Conservation (phyloP, 2,797 vertebrate species). For the Cryptoblepharus egeriae region DNA sequence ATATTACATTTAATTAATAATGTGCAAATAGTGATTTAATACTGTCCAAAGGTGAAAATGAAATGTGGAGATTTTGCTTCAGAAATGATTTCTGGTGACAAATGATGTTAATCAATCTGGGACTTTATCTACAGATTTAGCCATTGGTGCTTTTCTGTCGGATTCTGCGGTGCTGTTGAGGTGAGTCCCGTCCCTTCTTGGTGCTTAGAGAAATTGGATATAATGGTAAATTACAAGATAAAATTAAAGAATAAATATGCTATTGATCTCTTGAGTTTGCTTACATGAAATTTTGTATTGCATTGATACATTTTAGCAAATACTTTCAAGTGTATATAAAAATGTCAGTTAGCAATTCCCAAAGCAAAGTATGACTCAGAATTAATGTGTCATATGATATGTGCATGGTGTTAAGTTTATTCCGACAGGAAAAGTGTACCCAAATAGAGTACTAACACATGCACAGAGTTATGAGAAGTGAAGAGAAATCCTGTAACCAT, state of each 20-base stretch:
- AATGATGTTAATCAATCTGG: conserved; percentile 56
- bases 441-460: conserved; percentile 1
- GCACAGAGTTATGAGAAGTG: conserved; percentile 18
- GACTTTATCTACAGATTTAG: conserved; percentile 83
- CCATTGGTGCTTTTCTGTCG: conserved; percentile 92
- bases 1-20: conserved; percentile 51
- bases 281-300: conserved; percentile 28
- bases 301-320: conserved; percentile 41
- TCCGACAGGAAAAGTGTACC: background rate
- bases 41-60: conserved; percentile 40
- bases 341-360: conserved; percentile 24
- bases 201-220: conserved; percentile 37
- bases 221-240: conserved; percentile 50
- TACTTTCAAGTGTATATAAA: background rate
- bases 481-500: conserved; percentile 41
- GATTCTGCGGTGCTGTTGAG: conserved; percentile 90
- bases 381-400: background rate
- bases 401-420: background rate
- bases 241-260: conserved; percentile 33
- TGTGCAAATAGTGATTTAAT: conserved; percentile 54
- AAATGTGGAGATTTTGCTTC: conserved; percentile 41
- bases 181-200: conserved; percentile 75
- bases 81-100: conserved; percentile 60
- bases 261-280: conserved; percentile 40
- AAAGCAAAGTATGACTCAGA: conserved; percentile 25